Evolutionary conservation across 2,888 invertebrate species (phyloP).

Genomic region (Hypomecis punctinalis): DNA sequence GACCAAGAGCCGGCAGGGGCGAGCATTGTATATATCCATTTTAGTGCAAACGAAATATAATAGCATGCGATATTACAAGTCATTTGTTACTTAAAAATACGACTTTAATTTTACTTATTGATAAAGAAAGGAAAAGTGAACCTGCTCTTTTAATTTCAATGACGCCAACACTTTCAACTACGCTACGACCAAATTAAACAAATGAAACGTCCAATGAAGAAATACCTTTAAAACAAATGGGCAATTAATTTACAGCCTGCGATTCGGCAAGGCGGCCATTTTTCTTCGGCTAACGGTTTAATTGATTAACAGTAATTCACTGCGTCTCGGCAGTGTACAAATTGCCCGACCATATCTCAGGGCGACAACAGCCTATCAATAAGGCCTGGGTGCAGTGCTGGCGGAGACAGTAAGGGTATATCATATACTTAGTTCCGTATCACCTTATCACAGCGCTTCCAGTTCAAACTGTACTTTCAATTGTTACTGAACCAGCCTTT

Average conservation of each 20-base stretch:
- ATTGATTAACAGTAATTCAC: conserved; percentile 57
- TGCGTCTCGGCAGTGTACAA: conserved; percentile 50
- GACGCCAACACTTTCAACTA: conserved; percentile 1
- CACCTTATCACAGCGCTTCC: background rate
- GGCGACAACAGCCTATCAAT: conserved; percentile 80
- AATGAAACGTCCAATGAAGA: conserved; percentile 26
- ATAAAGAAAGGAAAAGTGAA: too few relatives aligned
- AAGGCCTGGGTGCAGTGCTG: conserved; percentile 43
- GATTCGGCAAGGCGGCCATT: conserved; percentile 36
- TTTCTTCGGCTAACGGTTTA: conserved; percentile 44
- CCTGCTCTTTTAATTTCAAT: background rate
- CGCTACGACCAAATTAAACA: conserved; percentile 9
- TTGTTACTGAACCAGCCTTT: too few relatives aligned
- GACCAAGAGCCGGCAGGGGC: too few relatives aligned
- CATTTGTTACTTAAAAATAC: too few relatives aligned
- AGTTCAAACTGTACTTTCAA: background rate
- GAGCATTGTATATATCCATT: too few relatives aligned
- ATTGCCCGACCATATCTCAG: conserved; percentile 72
- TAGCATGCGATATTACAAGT: too few relatives aligned
- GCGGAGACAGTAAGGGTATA: conserved; percentile 1
- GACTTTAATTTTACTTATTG: too few relatives aligned
- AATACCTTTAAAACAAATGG: conserved; percentile 35
- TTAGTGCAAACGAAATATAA: too few relatives aligned
- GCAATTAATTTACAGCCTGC: conserved; percentile 29
- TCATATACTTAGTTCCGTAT: too few relatives aligned